A percentile compares a stretch with the other conserved stretches of the same genome.
phyloP scores from a whole-genome alignment of 1,140 invertebrate genomes.

The Hylaeus anthracinus region DNA sequence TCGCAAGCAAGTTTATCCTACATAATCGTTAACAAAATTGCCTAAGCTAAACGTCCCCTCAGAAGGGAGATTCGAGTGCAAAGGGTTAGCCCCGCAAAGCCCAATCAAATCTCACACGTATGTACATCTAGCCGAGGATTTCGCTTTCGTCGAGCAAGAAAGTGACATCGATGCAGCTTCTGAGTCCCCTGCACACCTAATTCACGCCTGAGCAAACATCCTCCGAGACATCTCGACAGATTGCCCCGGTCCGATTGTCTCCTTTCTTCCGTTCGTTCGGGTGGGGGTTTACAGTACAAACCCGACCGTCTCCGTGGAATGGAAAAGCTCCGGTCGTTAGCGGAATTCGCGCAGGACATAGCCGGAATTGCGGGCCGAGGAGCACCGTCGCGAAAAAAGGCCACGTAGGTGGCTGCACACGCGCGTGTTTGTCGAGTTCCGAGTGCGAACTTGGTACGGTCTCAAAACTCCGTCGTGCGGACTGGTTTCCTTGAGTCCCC shows the following conservation, averaged over 20 bases:
- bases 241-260: background rate
- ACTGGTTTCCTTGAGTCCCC: constrained; percentile 3
- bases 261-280: background rate
- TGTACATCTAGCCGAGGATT: too few relatives aligned
- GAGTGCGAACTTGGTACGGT: constrained; percentile 50
- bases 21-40: too few relatives aligned
- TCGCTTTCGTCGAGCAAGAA: too few relatives aligned
- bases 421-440: constrained; percentile 30
- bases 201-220: too few relatives aligned
- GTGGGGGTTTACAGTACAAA: background rate
- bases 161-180: too few relatives aligned
- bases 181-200: too few relatives aligned
- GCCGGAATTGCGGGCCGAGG: constrained; percentile 14
- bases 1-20: too few relatives aligned
- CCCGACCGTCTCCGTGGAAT: background rate
- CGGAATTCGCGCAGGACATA: background rate
- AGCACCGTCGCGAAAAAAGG: background rate
- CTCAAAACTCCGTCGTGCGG: constrained; percentile 49
- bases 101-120: too few relatives aligned
- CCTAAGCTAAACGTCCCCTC: too few relatives aligned
- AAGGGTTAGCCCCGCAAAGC: too few relatives aligned
- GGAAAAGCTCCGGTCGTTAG: background rate
- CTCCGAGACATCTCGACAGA: background rate
- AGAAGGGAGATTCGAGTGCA: too few relatives aligned
- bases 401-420: background rate